phyloP scores from a whole-genome alignment of 2,113 vertebrate species.

The Patagioenas fasciata region DNA sequence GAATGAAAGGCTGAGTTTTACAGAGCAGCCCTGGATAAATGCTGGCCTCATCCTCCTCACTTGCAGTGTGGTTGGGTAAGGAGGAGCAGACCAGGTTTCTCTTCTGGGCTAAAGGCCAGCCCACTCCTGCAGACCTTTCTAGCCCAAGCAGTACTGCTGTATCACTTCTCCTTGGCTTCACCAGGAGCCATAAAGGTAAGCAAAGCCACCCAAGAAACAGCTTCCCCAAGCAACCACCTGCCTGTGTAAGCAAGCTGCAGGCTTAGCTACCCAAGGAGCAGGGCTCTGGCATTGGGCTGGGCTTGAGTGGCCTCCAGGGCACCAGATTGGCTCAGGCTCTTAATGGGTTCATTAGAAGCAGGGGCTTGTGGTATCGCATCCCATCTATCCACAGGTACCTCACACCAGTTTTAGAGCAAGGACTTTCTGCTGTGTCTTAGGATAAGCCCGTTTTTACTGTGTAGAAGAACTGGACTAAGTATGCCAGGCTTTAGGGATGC shows the following conservation, averaged over 20 bases:
- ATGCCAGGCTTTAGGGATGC: background rate
- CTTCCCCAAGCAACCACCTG: background rate
- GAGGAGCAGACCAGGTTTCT: background rate
- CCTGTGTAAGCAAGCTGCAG: background rate
- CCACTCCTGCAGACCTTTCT: background rate
- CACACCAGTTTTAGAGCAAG: background rate
- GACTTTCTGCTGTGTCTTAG: background rate
- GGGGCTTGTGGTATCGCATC: background rate
- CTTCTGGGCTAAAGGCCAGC: background rate
- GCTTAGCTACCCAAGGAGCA: background rate
- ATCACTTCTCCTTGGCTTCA: background rate
- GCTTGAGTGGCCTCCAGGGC: background rate
- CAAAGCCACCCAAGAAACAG: background rate
- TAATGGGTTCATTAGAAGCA: background rate
- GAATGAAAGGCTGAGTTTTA: background rate
- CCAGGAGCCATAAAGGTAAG: background rate
- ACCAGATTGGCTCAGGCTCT: background rate
- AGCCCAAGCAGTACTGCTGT: accelerated
- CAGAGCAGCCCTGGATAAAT: background rate
- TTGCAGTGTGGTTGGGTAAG: background rate
- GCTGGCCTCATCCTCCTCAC: background rate
- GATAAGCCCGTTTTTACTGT: background rate
- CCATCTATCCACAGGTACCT: background rate
- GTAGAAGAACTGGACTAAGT: background rate
- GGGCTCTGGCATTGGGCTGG: background rate